Evolutionary conservation across 2,113 vertebrate species (phyloP), one percentile per base, ranked within the genome.

Genomic region (Romanogobio albipinnatus): DNA sequence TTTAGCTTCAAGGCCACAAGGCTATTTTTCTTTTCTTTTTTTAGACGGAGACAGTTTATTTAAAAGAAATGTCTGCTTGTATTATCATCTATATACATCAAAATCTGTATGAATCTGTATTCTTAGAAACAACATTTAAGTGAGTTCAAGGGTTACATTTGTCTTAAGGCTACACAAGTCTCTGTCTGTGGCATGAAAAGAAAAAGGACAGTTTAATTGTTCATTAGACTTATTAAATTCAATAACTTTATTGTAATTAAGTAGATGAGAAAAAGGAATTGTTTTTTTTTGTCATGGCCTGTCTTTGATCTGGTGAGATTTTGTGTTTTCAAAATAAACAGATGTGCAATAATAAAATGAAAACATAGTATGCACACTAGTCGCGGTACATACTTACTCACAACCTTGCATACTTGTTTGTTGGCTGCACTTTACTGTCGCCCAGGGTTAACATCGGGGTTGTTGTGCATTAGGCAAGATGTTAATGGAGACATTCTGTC

Each of bases 401-500:
- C 17, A 7, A 51, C 66, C 66, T 22, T 53, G 53, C 26, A 9
- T 13, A 4, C 0, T 3, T 26, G 45, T 59, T n/a, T 77, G 29
- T 59, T 19, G 24, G 74, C 9, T 76, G 61, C 17, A 33, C 15
- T 29, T 66, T 8, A 66, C 61, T 36, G 78, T 81, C 45, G 17
- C 9, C 19, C 61, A 68, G 24, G 45, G 61, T 81, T 81, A 66
- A 29, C 43, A 81, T 81, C 59, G 29, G 24, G 78, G 78, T 49
- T 49, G 10, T 8, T 81, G 43, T 81, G 78, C 61, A 68, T 66
- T 81, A 81, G 78, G 24, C 58, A 80, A 64, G 77, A 64, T 64
- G 77, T 64, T 80, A 80, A 17, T 80, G 36, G 77, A 80, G 39
- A 80, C 26, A 68, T 68, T 51, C 45, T 51, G 61, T 81, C 5